phyloP scores from a whole-genome alignment of 2,113 vertebrate genomes.

The Eretmochelys imbricata region DNA sequence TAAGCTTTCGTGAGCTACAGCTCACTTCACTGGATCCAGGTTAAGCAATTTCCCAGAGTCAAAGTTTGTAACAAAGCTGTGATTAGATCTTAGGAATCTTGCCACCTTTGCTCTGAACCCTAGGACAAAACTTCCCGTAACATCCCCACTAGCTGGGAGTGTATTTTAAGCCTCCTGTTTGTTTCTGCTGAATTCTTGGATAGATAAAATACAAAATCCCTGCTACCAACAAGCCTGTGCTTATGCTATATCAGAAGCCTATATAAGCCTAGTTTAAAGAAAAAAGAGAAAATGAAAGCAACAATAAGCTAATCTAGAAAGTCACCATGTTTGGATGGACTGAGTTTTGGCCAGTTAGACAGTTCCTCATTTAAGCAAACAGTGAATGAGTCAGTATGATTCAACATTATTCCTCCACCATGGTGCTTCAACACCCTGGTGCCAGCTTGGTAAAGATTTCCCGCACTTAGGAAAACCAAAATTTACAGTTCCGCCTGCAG shows the following conservation, averaged over 20 bases:
- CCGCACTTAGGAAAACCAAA: neutral
- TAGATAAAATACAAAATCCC: neutral
- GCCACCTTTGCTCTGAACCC: slow-evolving; percentile 25
- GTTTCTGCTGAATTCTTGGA: neutral
- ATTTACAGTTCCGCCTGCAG: accelerated
- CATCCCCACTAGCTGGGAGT: neutral
- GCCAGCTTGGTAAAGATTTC: neutral
- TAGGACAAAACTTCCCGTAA: slow-evolving; percentile 46
- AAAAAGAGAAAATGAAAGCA: slow-evolving; percentile 75
- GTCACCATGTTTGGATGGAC: slow-evolving; percentile 18
- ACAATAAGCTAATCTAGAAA: neutral
- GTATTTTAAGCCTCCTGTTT: neutral
- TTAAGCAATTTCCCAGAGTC: slow-evolving; percentile 31
- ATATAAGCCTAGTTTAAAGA: neutral
- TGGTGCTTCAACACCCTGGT: neutral
- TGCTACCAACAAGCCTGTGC: slow-evolving; percentile 34
- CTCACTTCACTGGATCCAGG: neutral
- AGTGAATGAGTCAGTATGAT: slow-evolving; percentile 48
- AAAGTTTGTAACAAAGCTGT: neutral
- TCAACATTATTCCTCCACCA: neutral
- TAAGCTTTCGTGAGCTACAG: too few species aligned
- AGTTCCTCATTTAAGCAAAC: neutral
- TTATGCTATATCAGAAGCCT: neutral
- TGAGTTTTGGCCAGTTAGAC: slow-evolving; percentile 15
- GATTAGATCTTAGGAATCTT: slow-evolving; percentile 53